Evolutionary conservation across 2,113 vertebrate genomes (phyloP), one percentile per base, ranked within the genome.

Genomic region (Actinemys pallida): DNA sequence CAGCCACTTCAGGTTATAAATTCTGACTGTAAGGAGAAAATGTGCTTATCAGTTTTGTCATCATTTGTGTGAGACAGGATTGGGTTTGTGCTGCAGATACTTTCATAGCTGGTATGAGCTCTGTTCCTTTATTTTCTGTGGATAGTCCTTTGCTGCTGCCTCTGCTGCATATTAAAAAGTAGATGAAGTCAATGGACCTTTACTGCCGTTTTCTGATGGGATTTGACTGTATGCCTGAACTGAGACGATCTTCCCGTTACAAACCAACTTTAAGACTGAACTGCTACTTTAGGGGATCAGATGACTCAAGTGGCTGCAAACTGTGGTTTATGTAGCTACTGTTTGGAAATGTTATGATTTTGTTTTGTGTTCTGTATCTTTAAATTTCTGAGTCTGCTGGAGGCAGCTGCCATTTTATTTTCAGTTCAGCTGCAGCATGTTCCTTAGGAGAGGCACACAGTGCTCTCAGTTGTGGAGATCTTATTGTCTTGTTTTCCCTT

Each of bases 1-100:
- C 96, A 98, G 97, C 91, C 95, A 97, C 86, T 97, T 97, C 92
- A 84, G 90, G 96, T 98, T 98, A 97, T 92, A 97, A 93, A 89
- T 95, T 97, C 95, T 90, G 88, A 97, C 95, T 96, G 85, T 92
- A 94, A 97, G 92, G 91, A 92, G 96, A 92, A 97, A 97, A 98
- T 91, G 76, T 96, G 83, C 95, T 96, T 96, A 97, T 95, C 92
- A 84, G 57, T 96, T 97, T 96, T 95, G 92, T 89, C 94, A 93
- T 96, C 87, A 89, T 94, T 96, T 96, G 93, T 94, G 69, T 90
- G 92, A 91, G 96, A 93, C 90, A 95, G 7, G 83, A 53, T 65
- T 39, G 25, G 83, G 88, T 47, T 95, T 95, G 86, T 92, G n/a
- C 45, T 95, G 82, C 57, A 81, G 53, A 93, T 75, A 88, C 50